These are phyloP conservation scores for Hippocampus zosterae DNA, from an alignment of 2,113 vertebrate species.

Conservation along the genomic window DNA sequence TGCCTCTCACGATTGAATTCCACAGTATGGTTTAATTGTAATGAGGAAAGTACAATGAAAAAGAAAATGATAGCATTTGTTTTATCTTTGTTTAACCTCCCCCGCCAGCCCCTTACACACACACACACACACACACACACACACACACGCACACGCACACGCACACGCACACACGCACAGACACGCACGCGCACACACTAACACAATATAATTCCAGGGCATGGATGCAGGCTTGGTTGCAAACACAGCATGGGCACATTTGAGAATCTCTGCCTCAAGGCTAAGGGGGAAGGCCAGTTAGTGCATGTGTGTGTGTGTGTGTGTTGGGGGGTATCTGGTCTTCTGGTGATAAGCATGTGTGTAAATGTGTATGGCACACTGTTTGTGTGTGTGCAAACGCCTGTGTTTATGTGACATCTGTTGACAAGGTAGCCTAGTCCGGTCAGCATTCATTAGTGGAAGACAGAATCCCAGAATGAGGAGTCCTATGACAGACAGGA, in stretches of 20 bases:
- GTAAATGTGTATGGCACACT: conserved; percentile 14
- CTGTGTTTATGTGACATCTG: conserved; percentile 15
- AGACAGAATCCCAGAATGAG: conserved; percentile 61
- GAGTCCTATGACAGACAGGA: conserved; percentile 55
- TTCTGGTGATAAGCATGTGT: conserved; percentile 47
- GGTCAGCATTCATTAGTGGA: conserved; percentile 65
- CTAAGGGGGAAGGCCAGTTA: conserved; percentile 26
- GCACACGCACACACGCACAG: neutral
- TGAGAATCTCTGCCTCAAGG: conserved; percentile 42
- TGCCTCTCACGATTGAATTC: conserved; percentile 6
- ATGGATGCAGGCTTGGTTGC: conserved; percentile 7
- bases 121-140: neutral
- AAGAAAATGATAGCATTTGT: conserved; percentile 4
- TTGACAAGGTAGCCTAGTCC: conserved; percentile 57
- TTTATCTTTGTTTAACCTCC: neutral
- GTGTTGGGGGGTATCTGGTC: conserved; percentile 48
- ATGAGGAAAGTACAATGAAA: conserved; percentile 20
- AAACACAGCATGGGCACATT: conserved; percentile 40
- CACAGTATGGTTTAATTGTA: conserved; percentile 4
- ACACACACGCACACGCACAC: neutral
- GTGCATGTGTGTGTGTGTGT: too few species aligned
- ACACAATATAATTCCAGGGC: conserved; percentile 10
- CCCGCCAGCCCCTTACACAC: neutral
- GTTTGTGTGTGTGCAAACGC: conserved; percentile 1
- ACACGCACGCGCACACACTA: neutral